phyloP scores from a whole-genome alignment of 2,797 vertebrate species.

The Lacerta viridis region DNA sequence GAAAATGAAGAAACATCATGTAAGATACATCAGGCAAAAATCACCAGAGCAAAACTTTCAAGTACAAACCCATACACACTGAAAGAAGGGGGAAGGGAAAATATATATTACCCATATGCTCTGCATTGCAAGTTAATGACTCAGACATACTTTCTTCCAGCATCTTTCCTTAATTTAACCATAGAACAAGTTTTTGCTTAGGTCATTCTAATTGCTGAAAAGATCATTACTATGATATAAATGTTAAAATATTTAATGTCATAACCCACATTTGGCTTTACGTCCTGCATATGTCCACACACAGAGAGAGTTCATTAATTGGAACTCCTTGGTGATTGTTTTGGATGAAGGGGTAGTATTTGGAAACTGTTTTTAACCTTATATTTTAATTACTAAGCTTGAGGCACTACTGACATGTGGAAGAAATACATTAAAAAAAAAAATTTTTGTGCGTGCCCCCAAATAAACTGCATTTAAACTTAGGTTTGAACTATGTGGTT shows the following conservation, averaged over 20 bases:
- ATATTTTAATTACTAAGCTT: constrained; percentile 51
- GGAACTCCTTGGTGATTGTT: constrained; percentile 9
- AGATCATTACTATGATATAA: constrained; percentile 58
- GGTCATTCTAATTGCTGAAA: constrained; percentile 59
- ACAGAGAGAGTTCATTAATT: constrained; percentile 59
- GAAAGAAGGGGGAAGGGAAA: constrained; percentile 32
- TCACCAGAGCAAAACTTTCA: not conserved
- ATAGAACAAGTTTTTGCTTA: constrained; percentile 59
- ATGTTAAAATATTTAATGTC: constrained; percentile 75
- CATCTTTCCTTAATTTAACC: constrained; percentile 60
- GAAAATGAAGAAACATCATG: no score
- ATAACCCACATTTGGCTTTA: constrained; percentile 58
- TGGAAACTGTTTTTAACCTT: not conserved
- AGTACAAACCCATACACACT: not conserved
- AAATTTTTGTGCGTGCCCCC: not conserved
- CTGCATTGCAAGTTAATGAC: constrained; percentile 48
- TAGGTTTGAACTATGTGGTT: constrained; percentile 46
- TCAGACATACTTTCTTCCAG: constrained; percentile 46
- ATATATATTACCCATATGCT: constrained; percentile 44
- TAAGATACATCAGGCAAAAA: not conserved
- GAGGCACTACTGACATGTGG: constrained; percentile 22
- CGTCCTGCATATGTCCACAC: constrained; percentile 55
- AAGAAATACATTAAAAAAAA: constrained; percentile 18
- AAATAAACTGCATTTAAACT: constrained; percentile 52
- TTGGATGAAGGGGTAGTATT: not conserved